Percentiles rank a stretch among this genome's conserved stretches.
Conservation (phyloP, 2,113 vertebrate species). For the Hypocryptadius cinnamomeus region DNA sequence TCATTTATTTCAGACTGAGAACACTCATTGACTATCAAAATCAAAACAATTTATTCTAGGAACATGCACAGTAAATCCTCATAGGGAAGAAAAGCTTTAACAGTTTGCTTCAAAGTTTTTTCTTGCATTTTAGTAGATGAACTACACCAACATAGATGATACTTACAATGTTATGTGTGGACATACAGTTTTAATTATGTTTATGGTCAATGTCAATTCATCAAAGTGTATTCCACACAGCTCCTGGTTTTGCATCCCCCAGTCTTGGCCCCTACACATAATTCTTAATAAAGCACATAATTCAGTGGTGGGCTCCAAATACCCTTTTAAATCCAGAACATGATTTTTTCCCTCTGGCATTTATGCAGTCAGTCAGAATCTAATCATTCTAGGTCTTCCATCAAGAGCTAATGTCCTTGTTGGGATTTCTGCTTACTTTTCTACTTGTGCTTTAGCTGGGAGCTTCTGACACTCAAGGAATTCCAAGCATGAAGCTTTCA, state of each 20-base stretch:
- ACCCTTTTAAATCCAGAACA: neutral
- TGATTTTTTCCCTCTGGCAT: neutral
- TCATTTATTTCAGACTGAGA: neutral
- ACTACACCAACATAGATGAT: neutral
- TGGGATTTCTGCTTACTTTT: neutral
- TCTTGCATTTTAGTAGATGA: neutral
- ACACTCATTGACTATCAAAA: neutral
- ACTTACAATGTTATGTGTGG: rapidly evolving
- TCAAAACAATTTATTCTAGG: neutral
- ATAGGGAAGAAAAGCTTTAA: neutral
- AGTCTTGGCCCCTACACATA: neutral
- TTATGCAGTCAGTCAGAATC: neutral
- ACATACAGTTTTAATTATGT: neutral
- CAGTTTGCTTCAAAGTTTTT: neutral
- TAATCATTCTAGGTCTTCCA: neutral
- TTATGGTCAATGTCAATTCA: neutral
- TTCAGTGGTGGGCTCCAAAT: neutral
- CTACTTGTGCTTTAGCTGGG: neutral
- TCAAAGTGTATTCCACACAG: neutral
- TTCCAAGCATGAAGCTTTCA: neutral
- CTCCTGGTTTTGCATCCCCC: neutral
- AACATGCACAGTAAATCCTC: neutral
- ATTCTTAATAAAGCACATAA: neutral
- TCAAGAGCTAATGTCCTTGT: neutral
- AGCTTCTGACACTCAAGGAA: neutral